phyloP scores from a whole-genome alignment of 2,113 vertebrate species.

The Pavo muticus region DNA sequence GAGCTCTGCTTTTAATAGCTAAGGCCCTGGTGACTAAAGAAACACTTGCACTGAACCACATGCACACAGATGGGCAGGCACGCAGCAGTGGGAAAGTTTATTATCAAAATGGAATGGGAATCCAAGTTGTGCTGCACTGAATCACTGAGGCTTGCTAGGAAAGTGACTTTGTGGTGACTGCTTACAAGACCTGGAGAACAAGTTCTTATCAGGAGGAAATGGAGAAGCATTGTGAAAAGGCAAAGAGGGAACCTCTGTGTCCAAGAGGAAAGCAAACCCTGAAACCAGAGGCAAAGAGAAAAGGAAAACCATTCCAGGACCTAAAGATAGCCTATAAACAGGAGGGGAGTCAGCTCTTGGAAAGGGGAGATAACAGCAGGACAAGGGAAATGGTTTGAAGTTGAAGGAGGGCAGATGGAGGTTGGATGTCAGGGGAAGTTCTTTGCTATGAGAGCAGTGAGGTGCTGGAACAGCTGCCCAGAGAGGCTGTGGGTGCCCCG shows the following conservation, averaged over 20 bases:
- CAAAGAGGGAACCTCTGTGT: not conserved
- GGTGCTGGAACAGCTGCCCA: too few species aligned
- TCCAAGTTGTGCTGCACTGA: not conserved
- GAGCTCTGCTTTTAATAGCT: not conserved
- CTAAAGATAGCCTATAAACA: too few species aligned
- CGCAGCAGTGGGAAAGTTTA: not conserved
- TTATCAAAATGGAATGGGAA: not conserved
- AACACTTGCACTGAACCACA: not conserved
- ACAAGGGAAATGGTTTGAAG: too few species aligned
- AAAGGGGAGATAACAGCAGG: too few species aligned
- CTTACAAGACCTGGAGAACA: not conserved
- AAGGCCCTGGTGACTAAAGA: not conserved
- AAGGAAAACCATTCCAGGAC: not conserved
- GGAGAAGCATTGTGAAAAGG: not conserved
- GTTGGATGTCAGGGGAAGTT: too few species aligned
- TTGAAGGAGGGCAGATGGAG: too few species aligned
- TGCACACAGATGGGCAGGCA: accelerated
- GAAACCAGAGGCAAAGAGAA: not conserved
- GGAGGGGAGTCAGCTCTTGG: too few species aligned
- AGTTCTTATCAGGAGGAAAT: not conserved
- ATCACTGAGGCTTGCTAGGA: not conserved
- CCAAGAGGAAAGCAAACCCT: not conserved
- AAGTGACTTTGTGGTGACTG: not conserved
- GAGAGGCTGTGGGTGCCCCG: too few species aligned
- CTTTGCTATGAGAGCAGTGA: too few species aligned